Percentiles rank a stretch among this genome's conserved stretches.
Evolutionary conservation across 2,797 vertebrate genomes (phyloP).

Genomic region (Phyllotis vaccarum): DNA sequence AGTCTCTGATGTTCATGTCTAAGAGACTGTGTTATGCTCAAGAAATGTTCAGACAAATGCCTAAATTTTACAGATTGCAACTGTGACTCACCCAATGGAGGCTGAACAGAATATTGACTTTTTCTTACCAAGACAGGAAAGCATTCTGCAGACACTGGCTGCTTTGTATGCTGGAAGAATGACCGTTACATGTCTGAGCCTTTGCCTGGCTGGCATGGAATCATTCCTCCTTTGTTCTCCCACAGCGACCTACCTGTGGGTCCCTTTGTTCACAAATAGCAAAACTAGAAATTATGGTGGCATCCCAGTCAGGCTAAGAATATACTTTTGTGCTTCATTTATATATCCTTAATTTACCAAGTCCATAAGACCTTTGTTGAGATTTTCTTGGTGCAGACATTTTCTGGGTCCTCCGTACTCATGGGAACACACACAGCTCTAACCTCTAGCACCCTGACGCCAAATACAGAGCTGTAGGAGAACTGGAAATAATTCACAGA

Average conservation of each 20-base stretch:
- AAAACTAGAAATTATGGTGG: not conserved
- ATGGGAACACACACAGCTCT: too few relatives aligned
- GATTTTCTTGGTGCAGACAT: not conserved
- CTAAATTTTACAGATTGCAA: not conserved
- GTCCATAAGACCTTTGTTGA: not conserved
- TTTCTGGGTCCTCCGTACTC: rapidly evolving
- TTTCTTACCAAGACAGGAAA: not conserved
- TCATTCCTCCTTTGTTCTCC: not conserved
- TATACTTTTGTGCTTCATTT: not conserved
- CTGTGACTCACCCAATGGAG: not conserved
- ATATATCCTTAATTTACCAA: rapidly evolving
- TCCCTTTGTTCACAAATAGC: not conserved
- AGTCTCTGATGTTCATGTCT: not conserved
- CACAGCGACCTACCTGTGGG: not conserved
- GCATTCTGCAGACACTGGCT: not conserved
- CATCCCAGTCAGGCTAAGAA: not conserved
- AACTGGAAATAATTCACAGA: not conserved
- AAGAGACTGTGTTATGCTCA: rapidly evolving
- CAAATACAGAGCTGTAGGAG: not conserved
- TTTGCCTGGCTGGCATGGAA: not conserved
- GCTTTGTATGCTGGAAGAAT: not conserved
- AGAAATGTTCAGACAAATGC: too few relatives aligned
- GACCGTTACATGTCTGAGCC: not conserved
- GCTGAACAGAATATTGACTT: not conserved
- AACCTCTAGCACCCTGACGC: too few relatives aligned